Evolutionary conservation across 92 coral and sea anemone genomes (phyloP).

Genomic region (Zoanthus solanderi): DNA sequence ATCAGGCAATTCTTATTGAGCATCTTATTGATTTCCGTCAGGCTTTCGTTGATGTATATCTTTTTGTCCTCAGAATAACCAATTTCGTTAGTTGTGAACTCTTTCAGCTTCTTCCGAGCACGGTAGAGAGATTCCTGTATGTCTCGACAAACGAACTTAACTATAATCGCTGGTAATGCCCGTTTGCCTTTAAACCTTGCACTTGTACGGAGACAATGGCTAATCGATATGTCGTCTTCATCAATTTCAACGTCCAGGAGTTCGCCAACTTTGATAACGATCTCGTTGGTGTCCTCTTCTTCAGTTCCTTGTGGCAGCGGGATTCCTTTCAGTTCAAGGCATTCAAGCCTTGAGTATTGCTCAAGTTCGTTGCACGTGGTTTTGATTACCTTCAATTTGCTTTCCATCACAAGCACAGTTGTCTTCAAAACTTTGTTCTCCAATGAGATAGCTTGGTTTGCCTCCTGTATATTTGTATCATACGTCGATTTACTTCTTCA

Average conservation of each 20-base stretch:
- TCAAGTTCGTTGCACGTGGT: conserved; percentile 39
- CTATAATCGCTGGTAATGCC: not conserved
- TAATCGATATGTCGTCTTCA: not conserved
- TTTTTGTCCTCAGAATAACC: too few relatives aligned
- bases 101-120: not conserved
- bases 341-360: conserved; percentile 45
- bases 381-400: not conserved
- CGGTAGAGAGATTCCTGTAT: conserved; percentile 14
- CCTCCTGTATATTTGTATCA: not conserved
- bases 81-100: not conserved
- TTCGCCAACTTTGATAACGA: not conserved
- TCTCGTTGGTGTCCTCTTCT: conserved; percentile 35
- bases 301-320: conserved; percentile 8
- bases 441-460: not conserved
- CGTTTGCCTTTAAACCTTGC: conserved; percentile 12
- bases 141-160: not conserved
- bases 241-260: not conserved
- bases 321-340: conserved; percentile 18
- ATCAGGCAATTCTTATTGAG: not conserved
- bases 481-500: not conserved
- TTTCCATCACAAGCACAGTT: conserved; percentile 13
- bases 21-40: not conserved
- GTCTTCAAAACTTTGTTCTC: not conserved
- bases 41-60: conserved; percentile 12
- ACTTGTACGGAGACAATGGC: not conserved